Conservation (phyloP, 2,888 invertebrate genomes). For the Azorinus chamasolen region DNA sequence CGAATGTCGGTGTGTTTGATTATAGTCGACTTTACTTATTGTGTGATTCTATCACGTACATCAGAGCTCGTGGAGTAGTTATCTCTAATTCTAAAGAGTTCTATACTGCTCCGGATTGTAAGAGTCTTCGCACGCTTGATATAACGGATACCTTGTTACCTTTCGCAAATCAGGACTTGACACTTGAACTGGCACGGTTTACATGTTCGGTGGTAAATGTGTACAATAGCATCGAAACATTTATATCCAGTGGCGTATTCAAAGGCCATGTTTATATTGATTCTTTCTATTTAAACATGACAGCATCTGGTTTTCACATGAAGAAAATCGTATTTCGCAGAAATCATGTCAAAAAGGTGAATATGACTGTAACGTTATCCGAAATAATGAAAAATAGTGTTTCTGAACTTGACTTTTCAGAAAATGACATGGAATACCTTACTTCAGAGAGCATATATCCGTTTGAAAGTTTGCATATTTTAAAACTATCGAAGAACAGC, state of each 20-base stretch:
- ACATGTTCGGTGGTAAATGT: too few species aligned
- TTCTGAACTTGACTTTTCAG: conserved; percentile 13
- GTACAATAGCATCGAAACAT: conserved; percentile 1
- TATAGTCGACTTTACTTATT: too few species aligned
- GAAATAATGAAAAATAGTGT: background rate
- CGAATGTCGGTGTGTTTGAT: too few species aligned
- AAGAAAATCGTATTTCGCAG: conserved; percentile 5
- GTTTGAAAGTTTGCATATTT: background rate
- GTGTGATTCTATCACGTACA: too few species aligned
- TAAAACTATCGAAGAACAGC: conserved; percentile 16
- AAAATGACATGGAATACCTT: conserved; percentile 17
- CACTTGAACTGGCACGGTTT: too few species aligned
- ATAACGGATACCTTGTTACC: too few species aligned
- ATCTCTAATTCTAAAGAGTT: too few species aligned
- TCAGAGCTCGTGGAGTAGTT: too few species aligned
- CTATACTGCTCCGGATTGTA: conserved; percentile 5
- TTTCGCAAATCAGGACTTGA: background rate
- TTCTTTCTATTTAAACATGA: background rate
- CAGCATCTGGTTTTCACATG: background rate
- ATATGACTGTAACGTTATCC: conserved; percentile 1
- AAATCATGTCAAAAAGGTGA: conserved; percentile 12
- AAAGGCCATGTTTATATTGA: background rate
- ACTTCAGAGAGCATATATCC: conserved; percentile 1
- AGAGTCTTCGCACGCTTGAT: background rate
- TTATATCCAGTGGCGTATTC: background rate